A percentile compares a stretch with the other conserved stretches of the same genome.
Evolutionary conservation across 2,797 vertebrate species (phyloP).

Genomic region (Myotis planiceps): DNA sequence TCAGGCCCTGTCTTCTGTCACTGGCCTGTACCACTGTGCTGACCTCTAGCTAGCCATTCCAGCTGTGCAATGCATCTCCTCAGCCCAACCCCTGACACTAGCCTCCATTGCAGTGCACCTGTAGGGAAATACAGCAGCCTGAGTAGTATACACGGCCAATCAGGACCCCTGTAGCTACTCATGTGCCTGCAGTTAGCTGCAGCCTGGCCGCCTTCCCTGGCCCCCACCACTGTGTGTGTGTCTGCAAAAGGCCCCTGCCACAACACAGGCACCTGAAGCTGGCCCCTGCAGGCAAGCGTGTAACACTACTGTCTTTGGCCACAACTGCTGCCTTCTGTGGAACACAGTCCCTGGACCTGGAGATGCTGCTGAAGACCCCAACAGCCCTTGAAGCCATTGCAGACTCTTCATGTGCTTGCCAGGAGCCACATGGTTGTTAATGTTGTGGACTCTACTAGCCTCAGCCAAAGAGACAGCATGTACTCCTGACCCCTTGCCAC

Average conservation of each 20-base stretch:
- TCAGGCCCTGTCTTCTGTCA: not conserved
- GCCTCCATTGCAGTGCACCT: not conserved
- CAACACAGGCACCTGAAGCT: not conserved
- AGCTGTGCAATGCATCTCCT: not conserved
- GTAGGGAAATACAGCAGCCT: not conserved
- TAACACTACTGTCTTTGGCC: no score
- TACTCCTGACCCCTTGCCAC: not conserved
- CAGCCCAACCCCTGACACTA: not conserved
- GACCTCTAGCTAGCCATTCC: not conserved
- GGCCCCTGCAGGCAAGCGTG: not conserved
- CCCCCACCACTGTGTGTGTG: not conserved
- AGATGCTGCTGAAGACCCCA: not conserved
- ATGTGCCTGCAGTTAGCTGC: not conserved
- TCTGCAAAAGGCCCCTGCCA: not conserved
- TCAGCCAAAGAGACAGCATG: not conserved
- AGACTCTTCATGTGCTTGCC: not conserved
- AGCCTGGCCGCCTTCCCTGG: not conserved
- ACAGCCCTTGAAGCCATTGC: not conserved
- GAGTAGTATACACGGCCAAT: not conserved
- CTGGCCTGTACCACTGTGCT: not conserved
- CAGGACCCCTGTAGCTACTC: not conserved
- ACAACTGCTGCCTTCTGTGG: not conserved
- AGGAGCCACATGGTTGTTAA: not conserved
- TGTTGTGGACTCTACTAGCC: not conserved
- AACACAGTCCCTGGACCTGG: not conserved